phyloP scores from a whole-genome alignment of 2,113 vertebrate genomes.

The Bambusicola thoracicus region DNA sequence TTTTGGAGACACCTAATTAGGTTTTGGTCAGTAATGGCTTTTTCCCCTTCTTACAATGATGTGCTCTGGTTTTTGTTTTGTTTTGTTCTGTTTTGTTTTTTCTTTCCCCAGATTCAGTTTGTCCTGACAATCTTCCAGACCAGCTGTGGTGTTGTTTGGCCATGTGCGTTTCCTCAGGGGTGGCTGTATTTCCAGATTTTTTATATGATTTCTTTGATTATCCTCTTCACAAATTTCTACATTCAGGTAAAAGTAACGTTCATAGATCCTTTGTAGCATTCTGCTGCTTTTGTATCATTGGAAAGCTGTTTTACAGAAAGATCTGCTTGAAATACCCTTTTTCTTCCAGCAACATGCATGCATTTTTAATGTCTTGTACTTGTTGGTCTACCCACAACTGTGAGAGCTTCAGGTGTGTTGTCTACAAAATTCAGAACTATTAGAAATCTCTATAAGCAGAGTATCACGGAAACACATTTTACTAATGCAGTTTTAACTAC shows the following conservation, averaged over 20 bases:
- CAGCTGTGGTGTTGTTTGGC: constrained; percentile 88
- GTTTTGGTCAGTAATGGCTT: background rate
- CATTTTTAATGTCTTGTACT: fast-evolving
- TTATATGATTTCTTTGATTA: constrained; percentile 92
- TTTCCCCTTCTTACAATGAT: background rate
- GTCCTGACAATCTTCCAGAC: constrained; percentile 93
- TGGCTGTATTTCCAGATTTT: constrained; percentile 96
- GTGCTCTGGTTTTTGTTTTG: background rate
- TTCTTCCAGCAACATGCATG: background rate
- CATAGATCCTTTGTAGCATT: background rate
- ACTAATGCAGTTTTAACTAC: background rate
- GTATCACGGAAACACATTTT: background rate
- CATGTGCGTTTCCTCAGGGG: constrained; percentile 87
- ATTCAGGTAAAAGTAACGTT: constrained; percentile 82
- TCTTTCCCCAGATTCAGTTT: constrained; percentile 87
- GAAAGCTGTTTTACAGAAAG: background rate
- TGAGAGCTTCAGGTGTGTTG: background rate
- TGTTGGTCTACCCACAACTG: background rate
- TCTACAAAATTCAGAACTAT: background rate
- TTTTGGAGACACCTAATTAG: background rate
- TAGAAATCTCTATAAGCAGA: background rate
- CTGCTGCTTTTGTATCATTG: background rate
- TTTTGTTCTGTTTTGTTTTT: background rate
- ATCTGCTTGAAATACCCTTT: background rate
- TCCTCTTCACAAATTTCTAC: constrained; percentile 96